Evolutionary conservation across 1,140 invertebrate species (phyloP).

Genomic region (Papilio xuthus): DNA sequence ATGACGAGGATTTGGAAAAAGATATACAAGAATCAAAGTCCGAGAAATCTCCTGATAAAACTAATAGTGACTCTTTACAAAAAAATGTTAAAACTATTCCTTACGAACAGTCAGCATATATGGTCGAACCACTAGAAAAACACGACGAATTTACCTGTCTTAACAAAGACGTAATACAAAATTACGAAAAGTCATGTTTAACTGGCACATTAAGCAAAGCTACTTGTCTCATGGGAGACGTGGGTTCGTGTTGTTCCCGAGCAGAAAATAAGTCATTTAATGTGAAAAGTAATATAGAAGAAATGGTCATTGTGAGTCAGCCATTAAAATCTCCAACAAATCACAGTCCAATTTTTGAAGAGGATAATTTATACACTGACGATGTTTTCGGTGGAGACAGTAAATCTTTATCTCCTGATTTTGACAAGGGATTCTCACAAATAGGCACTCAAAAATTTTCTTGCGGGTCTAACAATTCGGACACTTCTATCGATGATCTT

Average conservation of each 20-base stretch:
- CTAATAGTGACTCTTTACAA: slow-evolving; percentile 45
- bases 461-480: slow-evolving; percentile 84
- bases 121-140: slow-evolving; percentile 78
- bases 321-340: slow-evolving; percentile 83
- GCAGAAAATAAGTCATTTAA: slow-evolving; percentile 72
- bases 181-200: slow-evolving; percentile 81
- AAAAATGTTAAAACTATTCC: slow-evolving; percentile 71
- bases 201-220: slow-evolving; percentile 82
- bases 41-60: slow-evolving; percentile 60
- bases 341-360: slow-evolving; percentile 84
- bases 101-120: slow-evolving; percentile 79
- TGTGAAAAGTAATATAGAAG: slow-evolving; percentile 68
- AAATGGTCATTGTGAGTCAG: slow-evolving; percentile 82
- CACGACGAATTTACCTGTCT: slow-evolving; percentile 71
- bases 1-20: slow-evolving; percentile 81
- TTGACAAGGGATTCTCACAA: slow-evolving; percentile 76
- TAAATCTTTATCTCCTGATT: slow-evolving; percentile 83
- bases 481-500: slow-evolving; percentile 84
- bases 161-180: slow-evolving; percentile 73
- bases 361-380: slow-evolving; percentile 84
- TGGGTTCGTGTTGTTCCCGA: slow-evolving; percentile 76
- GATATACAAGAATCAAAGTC: slow-evolving; percentile 75
- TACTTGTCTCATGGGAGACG: slow-evolving; percentile 79
- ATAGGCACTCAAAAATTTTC: slow-evolving; percentile 81
- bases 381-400: slow-evolving; percentile 85